A percentile compares a stretch with the other conserved stretches of the same genome.
Conservation (phyloP, 2,888 invertebrate species). For the Rhagonycha lutea region DNA sequence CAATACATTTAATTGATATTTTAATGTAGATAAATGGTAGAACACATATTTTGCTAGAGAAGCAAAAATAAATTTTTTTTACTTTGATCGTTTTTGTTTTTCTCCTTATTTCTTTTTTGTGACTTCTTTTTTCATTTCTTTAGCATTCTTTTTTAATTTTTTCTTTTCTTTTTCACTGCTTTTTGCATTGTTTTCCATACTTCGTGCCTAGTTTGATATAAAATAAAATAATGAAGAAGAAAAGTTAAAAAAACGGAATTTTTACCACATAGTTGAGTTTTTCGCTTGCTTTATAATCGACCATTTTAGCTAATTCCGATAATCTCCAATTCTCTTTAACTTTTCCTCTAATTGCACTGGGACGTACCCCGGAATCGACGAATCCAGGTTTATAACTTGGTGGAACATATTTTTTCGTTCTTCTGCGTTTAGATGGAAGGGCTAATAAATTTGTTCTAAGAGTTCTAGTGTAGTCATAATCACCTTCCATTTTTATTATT, state of each 20-base stretch:
- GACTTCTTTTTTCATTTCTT: not conserved
- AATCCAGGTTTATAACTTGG: not conserved
- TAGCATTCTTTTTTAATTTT: not conserved
- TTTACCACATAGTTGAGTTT: not conserved
- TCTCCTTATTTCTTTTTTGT: not conserved
- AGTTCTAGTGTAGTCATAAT: not conserved
- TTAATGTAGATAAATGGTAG: too few species aligned
- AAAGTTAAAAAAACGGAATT: not conserved
- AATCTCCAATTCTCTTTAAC: constrained; percentile 34
- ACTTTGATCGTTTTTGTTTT: not conserved
- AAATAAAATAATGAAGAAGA: not conserved
- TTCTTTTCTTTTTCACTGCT: not conserved
- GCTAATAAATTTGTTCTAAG: constrained; percentile 15
- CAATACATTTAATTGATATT: too few species aligned
- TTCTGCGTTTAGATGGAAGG: not conserved
- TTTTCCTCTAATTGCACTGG: not conserved
- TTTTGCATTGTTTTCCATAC: not conserved
- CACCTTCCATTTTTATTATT: not conserved
- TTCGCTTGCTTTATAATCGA: not conserved
- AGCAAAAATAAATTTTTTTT: too few species aligned
- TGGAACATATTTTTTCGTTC: constrained; percentile 8
- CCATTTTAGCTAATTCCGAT: constrained; percentile 28
- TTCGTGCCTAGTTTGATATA: not conserved
- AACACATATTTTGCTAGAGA: too few species aligned
- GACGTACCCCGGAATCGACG: constrained; percentile 4